Evolutionary conservation across 2,888 invertebrate species (phyloP), one percentile per base, ranked within the genome.

Genomic region (Mellilla xanthometata): DNA sequence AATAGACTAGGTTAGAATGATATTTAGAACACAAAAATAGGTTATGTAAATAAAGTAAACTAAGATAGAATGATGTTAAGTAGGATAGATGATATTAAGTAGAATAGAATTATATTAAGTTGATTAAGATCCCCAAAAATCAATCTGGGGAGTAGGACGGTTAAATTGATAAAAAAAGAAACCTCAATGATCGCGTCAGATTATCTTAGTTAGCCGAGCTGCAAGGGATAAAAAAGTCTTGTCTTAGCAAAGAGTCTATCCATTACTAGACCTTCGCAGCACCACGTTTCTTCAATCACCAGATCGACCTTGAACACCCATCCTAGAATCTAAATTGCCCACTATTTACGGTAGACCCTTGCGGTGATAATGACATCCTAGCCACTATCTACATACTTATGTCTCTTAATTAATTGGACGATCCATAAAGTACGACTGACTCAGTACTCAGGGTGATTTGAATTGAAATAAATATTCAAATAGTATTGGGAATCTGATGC

Each of bases 281-380:
- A 59, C 72, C 79, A 78, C 76, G 79, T 78, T 62, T 62, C 60
- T 56, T 70, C 73, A 73, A 80, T 76, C 68, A 71, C 36, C 62
- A 15, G 36, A 6, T 3, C 60, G 78, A 74, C 85, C 85, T 86
- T 86, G 86, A 61, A 45, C 58, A 58, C 68, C 72, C 80, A 76
- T 75, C 68, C 68, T 79, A 78, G 79, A 76, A 79, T 73, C 72
- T 86, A 80, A 87, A 86, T 83, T 76, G 76, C 82, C 51, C 49
- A 34, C 88, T 86, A 67, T 85, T 72, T 85, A 83, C 64, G 85
- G 86, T 47, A 61, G 53, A 60, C 51, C 65, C 68, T 60, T 58
- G 65, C 63, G 52, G 63, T 55, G 59, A 66, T 84, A 83, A 85
- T 78, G 80, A 81, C 75, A 79, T 80, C 82, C 81, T 81, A 68